phyloP scores from a whole-genome alignment of 2,113 vertebrate genomes.

The Callipepla californica region DNA sequence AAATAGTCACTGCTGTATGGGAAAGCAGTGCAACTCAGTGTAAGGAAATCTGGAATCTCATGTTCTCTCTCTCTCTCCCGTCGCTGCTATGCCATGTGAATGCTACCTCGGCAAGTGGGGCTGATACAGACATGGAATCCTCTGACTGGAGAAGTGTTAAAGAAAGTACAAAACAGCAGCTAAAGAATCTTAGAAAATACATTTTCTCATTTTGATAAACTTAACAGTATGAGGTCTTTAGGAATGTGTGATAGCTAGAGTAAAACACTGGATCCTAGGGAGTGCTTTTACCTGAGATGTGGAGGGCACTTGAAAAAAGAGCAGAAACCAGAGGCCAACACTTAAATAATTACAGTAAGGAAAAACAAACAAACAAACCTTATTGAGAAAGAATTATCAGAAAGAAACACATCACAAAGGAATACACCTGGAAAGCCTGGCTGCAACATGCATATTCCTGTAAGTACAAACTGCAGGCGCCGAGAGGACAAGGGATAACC shows the following conservation, averaged over 20 bases:
- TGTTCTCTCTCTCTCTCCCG: fast-evolving
- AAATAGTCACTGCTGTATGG: fast-evolving
- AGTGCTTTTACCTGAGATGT: fast-evolving
- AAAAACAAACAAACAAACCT: neutral
- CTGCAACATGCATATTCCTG: neutral
- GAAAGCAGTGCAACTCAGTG: fast-evolving
- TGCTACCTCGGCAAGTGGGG: neutral
- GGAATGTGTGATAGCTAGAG: neutral
- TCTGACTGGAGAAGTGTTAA: fast-evolving
- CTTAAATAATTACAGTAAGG: neutral
- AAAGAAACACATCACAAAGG: neutral
- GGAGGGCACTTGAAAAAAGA: fast-evolving
- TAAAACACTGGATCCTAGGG: neutral
- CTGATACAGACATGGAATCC: neutral
- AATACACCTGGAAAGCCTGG: neutral
- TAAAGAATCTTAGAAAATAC: neutral
- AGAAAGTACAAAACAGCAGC: neutral
- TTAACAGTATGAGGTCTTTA: neutral
- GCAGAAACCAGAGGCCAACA: neutral
- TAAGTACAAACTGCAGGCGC: neutral
- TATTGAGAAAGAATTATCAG: neutral
- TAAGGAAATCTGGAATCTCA: neutral
- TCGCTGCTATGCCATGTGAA: neutral
- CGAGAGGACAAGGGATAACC: neutral
- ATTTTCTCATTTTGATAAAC: neutral